Base-by-base conservation (phyloP, 2,113 vertebrate genomes). In the Pseudorhombus dupliciocellatus region DNA sequence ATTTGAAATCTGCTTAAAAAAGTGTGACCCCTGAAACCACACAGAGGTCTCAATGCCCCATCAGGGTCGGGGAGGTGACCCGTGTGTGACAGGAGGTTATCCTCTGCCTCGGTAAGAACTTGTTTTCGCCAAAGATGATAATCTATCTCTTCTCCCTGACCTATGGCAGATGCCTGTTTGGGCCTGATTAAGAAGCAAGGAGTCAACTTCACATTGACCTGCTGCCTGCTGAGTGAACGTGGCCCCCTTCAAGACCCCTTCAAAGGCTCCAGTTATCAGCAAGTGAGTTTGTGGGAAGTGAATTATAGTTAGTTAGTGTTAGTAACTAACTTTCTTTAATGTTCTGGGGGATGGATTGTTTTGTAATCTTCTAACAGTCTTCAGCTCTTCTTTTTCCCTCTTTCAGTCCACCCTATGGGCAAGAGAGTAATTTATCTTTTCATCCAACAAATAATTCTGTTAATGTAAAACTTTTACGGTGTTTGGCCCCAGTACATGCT, bases 1-100 rank as follows among this genome's bases (percentile, higher is more conserved):
- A 65, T 79, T 80, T 81, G 55, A 62, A 81, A 84, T 81, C 70
- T 55, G 51, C 37, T 66, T 83, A 67, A 63, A 77, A 73, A 80
- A 44, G 67, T 28, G 0, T 78, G 81, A 87, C 79, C 70, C 67
- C 12, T 12, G 75, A 58, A 70, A 77, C n/a, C 11, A 55, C 48
- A n/a, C 22, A 44, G 57, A 72, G 70, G 74, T 71, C 53, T 52
- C 26, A 56, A 2, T n/a, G 46, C 63, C 54, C 56, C 12, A 30
- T 52, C n/a, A 25, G 75, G 62, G 72, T 79, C 46, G 1, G 20
- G 51, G 67, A 70, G 65, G 53, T 80, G 85, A 85, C 83, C 84
- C 56, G 1, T 46, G 55, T 56, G 57, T 79, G 77, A 83, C 76
- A 81, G 78, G 52, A 71, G 69, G 74, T 81, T 56, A 58, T 72